Evolutionary conservation across 2,113 vertebrate genomes (phyloP), one percentile per base, ranked within the genome.

Genomic region (Hypanus sabinus): DNA sequence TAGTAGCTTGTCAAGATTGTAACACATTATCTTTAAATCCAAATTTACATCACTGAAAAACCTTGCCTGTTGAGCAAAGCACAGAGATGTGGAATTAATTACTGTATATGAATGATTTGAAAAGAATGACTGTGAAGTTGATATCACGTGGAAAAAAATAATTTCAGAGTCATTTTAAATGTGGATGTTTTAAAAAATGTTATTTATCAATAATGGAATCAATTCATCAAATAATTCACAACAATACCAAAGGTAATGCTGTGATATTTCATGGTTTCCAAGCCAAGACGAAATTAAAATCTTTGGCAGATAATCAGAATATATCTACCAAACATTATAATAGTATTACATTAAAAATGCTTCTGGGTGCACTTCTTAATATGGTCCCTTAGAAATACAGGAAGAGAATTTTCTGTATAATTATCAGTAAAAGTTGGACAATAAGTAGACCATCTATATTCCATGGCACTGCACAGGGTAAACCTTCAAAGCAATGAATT

Each of bases 11-110:
- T 91, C 88, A 91, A 91, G 62, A 70, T 10, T 22, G n/a, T 70
- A 70, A 33, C 88, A 70, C 7, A 2, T 70, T 70, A 91, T 20
- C 33, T 91, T 91, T 36, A 70, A 10, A 85, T 57, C 24, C 81
- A 22, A 57, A 85, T 85, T 85, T 85, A 85, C 24, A 85, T 57
- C 24, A 30, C 0, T 85, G 81, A 27, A 60, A 83, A 85, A 57
- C 81, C 65, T 65, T 91, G n/a, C 87, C 33, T 20, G 14, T 24
- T 70, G 62, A 70, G 33, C n/a, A 91, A 68, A 38, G 60, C n/a
- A 83, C 36, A 38, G n/a, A 91, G 81, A 85, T 85, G 55, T 85
- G 81, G 81, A 57, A 85, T 60, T 70, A 91, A 91, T 91, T 91
- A 36, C 16, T 22, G 33, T 12, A 30, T 27, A 33, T 90, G n/a